These are phyloP conservation scores for Ceratothoa steindachneri DNA, from an alignment of 2,888 invertebrate genomes.

Conservation along the genomic window DNA sequence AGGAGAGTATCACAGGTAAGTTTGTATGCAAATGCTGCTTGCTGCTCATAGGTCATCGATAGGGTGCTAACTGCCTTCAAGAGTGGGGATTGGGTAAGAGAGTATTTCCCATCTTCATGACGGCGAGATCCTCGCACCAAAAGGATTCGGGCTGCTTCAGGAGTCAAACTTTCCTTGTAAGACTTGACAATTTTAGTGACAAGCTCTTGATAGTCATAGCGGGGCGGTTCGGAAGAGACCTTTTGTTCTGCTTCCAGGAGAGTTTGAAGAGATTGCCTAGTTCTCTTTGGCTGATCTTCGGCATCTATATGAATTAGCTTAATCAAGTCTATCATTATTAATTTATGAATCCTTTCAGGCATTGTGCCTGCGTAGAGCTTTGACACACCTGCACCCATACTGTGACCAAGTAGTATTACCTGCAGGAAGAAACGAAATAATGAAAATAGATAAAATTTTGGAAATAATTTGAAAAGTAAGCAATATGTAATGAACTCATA, in stretches of 20 bases:
- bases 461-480: no score
- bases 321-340: conserved; percentile 49
- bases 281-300: conserved; percentile 22
- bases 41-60: conserved; percentile 47
- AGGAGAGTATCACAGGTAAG: conserved; percentile 51
- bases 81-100: conserved; percentile 49
- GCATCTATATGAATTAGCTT: conserved; percentile 31
- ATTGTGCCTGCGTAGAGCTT: conserved; percentile 49
- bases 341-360: conserved; percentile 49
- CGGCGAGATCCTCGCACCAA: conserved; percentile 47
- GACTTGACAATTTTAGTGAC: conserved; percentile 30
- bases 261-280: conserved; percentile 18
- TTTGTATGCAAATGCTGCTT: conserved; percentile 48
- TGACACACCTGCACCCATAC: conserved; percentile 48
- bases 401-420: conserved; percentile 49
- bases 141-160: conserved; percentile 29
- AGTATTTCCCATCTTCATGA: conserved; percentile 45
- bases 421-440: no score
- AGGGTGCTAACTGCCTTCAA: conserved; percentile 40
- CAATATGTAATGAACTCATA: no score
- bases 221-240: conserved; percentile 8
- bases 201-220: conserved; percentile 30
- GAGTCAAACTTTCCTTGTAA: conserved; percentile 23
- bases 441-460: no score
- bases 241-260: conserved; percentile 22